These are phyloP conservation scores for Monodelphis domestica DNA, from an alignment of 2,797 vertebrate genomes.

Conservation along the genomic window DNA sequence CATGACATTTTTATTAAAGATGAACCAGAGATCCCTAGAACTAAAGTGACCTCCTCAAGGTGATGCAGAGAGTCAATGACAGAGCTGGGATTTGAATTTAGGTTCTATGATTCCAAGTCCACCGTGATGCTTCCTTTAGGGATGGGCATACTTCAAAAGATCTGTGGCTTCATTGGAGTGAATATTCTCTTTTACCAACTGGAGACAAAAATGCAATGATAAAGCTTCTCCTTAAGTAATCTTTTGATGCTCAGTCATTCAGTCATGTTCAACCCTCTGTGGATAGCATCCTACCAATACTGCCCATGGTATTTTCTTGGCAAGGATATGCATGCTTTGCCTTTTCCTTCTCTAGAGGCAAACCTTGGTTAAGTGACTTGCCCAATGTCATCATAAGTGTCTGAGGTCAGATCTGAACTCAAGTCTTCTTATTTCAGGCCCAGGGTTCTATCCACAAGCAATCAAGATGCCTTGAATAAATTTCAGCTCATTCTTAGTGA, in stretches of 20 bases:
- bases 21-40: background rate
- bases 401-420: too few species aligned
- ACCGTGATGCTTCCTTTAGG: background rate
- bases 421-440: too few species aligned
- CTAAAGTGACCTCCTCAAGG: background rate
- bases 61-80: background rate
- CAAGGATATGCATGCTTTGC: too few species aligned
- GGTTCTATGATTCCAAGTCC: background rate
- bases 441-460: too few species aligned
- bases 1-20: background rate
- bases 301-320: too few species aligned
- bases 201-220: background rate
- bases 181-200: background rate
- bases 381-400: too few species aligned
- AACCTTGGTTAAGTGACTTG: too few species aligned
- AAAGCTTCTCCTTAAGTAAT: background rate
- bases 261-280: too few species aligned
- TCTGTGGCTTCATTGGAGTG: background rate
- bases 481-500: background rate
- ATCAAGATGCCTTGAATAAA: too few species aligned
- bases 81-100: background rate
- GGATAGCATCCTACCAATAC: too few species aligned
- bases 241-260: too few species aligned
- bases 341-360: too few species aligned
- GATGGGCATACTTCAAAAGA: background rate